Percentiles rank a stretch among this genome's conserved stretches.
These are phyloP conservation scores for Picathartes gymnocephalus DNA, from an alignment of 2,113 vertebrate genomes.

Conservation along the genomic window DNA sequence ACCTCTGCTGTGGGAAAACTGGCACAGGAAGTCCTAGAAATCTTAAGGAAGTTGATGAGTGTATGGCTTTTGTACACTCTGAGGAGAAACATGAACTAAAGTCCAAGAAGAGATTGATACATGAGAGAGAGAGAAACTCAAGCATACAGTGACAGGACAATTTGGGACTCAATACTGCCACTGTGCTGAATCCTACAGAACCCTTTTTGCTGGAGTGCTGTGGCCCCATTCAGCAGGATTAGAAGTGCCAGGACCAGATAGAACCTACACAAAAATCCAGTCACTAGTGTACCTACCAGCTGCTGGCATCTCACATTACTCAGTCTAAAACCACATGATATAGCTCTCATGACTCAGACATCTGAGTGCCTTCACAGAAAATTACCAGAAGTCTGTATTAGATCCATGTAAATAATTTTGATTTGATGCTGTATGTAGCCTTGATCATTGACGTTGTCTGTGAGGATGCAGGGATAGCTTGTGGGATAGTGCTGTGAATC, in stretches of 20 bases:
- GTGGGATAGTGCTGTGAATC: background rate
- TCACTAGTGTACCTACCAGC: fast-evolving
- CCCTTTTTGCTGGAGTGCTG: background rate
- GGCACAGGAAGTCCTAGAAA: background rate
- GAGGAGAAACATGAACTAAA: fast-evolving
- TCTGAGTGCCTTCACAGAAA: background rate
- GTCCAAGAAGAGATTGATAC: background rate
- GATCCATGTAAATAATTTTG: background rate
- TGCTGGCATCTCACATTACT: background rate
- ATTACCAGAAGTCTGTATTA: background rate
- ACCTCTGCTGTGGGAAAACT: background rate
- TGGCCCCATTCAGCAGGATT: background rate
- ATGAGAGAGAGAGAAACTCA: background rate
- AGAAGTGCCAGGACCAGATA: background rate
- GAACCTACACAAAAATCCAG: background rate
- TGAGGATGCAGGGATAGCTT: background rate
- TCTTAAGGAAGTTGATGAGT: background rate
- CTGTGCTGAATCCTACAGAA: background rate
- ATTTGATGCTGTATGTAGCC: background rate
- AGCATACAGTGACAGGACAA: background rate
- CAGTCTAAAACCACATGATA: background rate
- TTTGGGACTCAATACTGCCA: background rate
- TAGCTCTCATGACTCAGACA: background rate
- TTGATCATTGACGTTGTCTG: fast-evolving
- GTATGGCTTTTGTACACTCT: background rate